A percentile compares a stretch with the other conserved stretches of the same genome.
These are phyloP conservation scores for Ptilorrhoa leucosticta DNA, from an alignment of 2,113 vertebrate genomes.

Conservation along the genomic window DNA sequence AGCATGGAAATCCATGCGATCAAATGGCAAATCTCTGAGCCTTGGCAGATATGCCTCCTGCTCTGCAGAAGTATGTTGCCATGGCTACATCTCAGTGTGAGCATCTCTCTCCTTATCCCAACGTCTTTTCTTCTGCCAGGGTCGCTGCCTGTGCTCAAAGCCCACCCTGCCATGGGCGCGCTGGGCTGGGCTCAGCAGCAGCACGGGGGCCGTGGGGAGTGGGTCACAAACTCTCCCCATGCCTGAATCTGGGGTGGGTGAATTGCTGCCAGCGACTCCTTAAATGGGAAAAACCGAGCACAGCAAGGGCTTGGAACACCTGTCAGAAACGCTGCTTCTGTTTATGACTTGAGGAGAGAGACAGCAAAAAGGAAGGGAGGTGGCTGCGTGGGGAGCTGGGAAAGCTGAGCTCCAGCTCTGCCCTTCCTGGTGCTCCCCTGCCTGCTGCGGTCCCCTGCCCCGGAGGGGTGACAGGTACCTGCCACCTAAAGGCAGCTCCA, in stretches of 20 bases:
- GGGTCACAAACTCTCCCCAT: neutral
- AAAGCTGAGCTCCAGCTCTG: neutral
- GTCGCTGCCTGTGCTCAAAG: neutral
- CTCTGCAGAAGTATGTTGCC: constrained; percentile 61
- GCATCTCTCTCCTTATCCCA: constrained; percentile 49
- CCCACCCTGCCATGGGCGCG: neutral
- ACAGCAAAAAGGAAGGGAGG: neutral
- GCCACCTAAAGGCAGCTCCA: neutral
- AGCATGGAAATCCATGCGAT: constrained; percentile 59
- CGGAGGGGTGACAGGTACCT: neutral
- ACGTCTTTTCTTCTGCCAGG: constrained; percentile 23
- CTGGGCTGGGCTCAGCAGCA: neutral
- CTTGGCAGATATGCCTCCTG: constrained; percentile 64
- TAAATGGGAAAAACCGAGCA: neutral
- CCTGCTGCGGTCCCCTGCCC: neutral
- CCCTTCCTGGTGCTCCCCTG: neutral
- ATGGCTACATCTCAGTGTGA: constrained; percentile 64
- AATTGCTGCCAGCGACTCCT: neutral
- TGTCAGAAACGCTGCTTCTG: neutral
- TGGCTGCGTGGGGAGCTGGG: neutral
- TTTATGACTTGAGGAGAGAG: neutral
- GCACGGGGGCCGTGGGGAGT: neutral
- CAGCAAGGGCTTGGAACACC: neutral
- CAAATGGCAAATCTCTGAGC: constrained; percentile 65
- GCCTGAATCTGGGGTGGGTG: neutral